Conservation (phyloP, 2,888 invertebrate genomes). For the Pterostichus madidus region DNA sequence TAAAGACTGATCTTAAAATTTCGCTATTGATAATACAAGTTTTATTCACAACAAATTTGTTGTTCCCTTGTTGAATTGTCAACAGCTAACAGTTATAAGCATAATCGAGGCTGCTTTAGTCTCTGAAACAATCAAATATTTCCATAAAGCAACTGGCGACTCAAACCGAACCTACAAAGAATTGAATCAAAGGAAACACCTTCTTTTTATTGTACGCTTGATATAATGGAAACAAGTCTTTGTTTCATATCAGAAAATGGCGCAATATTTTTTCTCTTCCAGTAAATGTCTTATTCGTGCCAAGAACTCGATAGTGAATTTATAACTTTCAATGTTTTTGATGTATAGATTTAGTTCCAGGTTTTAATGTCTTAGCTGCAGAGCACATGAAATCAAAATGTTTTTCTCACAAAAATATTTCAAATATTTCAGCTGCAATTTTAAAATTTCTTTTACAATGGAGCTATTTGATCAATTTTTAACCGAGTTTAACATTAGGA, state of each 20-base stretch:
- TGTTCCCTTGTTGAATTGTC: not conserved
- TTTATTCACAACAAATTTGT: constrained; percentile 51
- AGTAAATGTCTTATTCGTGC: constrained; percentile 64
- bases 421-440: constrained; percentile 57
- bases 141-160: constrained; percentile 6
- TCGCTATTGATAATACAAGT: constrained; percentile 62
- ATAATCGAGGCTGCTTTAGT: constrained; percentile 1
- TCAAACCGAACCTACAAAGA: not conserved
- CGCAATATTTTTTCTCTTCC: constrained; percentile 65
- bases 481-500: not conserved
- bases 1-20: constrained; percentile 62
- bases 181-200: constrained; percentile 18
- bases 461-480: not conserved
- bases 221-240: constrained; percentile 7
- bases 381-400: constrained; percentile 65
- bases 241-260: constrained; percentile 48
- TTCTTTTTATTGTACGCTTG: constrained; percentile 32
- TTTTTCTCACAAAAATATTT: constrained; percentile 60
- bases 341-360: constrained; percentile 66
- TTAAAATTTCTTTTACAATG: constrained; percentile 30
- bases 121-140: constrained; percentile 10
- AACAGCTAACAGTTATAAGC: not conserved
- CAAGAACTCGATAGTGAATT: constrained; percentile 57
- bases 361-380: constrained; percentile 65
- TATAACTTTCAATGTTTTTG: constrained; percentile 65